Percentiles rank a stretch among this genome's conserved stretches.
phyloP scores from a whole-genome alignment of 2,113 vertebrate species.

The Burhinus oedicnemus region DNA sequence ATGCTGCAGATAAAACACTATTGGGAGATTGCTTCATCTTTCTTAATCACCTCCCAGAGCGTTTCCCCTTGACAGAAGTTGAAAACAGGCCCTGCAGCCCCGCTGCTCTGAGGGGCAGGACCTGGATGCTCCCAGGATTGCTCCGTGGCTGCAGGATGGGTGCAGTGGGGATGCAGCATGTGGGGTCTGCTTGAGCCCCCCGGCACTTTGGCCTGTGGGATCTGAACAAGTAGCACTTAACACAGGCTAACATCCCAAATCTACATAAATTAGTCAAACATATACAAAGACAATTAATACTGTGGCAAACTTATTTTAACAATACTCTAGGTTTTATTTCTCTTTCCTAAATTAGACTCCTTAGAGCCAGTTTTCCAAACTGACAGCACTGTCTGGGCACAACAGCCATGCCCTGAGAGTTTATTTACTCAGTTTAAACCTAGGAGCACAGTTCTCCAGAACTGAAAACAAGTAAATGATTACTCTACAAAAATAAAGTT shows the following conservation, averaged over 20 bases:
- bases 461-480: neutral
- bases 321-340: neutral
- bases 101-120: neutral
- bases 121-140: neutral
- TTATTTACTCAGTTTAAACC: neutral
- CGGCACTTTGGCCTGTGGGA: neutral
- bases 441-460: neutral
- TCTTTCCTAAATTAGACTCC: neutral
- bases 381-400: neutral
- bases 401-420: too few relatives aligned
- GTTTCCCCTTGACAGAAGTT: neutral
- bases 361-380: neutral
- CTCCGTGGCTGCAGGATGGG: neutral
- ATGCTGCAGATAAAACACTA: neutral
- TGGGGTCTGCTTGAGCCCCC: neutral
- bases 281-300: neutral
- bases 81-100: neutral
- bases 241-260: neutral
- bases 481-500: neutral
- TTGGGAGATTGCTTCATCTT: neutral
- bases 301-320: neutral
- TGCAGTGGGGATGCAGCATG: accelerated
- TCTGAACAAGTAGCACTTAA: neutral
- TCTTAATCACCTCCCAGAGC: neutral
- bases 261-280: neutral